These are phyloP conservation scores for Adelphocoris suturalis DNA, from an alignment of 2,888 invertebrate species.

Conservation along the genomic window DNA sequence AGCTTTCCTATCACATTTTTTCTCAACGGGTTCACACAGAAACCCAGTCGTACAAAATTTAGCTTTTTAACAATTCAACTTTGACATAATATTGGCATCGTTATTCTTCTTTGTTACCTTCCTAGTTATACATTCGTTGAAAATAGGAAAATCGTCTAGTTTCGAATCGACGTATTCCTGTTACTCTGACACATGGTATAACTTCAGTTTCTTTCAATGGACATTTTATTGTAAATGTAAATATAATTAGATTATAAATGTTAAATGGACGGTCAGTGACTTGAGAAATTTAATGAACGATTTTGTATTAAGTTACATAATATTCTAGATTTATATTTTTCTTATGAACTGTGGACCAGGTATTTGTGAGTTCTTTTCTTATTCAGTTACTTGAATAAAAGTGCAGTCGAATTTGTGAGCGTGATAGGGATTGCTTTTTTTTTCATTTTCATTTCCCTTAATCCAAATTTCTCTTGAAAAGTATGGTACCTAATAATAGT, in stretches of 20 bases:
- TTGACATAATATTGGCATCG: not conserved
- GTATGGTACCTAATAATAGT: not conserved
- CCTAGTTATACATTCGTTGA: no score
- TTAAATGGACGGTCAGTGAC: slow-evolving; percentile 12
- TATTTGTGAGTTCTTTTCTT: slow-evolving; percentile 55
- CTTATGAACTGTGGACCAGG: slow-evolving; percentile 64
- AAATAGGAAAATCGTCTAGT: no score
- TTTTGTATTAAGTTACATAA: slow-evolving; percentile 18
- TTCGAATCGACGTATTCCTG: not conserved
- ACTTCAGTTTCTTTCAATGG: not conserved
- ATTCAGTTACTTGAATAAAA: slow-evolving; percentile 64
- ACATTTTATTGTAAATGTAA: not conserved
- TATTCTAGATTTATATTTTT: slow-evolving; percentile 66
- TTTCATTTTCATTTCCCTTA: slow-evolving; percentile 11
- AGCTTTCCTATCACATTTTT: no score
- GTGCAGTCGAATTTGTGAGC: slow-evolving; percentile 21
- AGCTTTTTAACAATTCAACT: no score
- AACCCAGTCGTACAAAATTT: no score
- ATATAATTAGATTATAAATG: not conserved
- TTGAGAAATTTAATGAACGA: slow-evolving; percentile 26
- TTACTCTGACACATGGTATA: not conserved
- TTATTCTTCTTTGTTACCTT: no score
- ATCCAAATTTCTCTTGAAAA: not conserved
- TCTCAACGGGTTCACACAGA: no score
- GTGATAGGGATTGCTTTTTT: not conserved